Base-by-base conservation (phyloP, 2,113 vertebrate genomes). In the Aptenodytes patagonicus region DNA sequence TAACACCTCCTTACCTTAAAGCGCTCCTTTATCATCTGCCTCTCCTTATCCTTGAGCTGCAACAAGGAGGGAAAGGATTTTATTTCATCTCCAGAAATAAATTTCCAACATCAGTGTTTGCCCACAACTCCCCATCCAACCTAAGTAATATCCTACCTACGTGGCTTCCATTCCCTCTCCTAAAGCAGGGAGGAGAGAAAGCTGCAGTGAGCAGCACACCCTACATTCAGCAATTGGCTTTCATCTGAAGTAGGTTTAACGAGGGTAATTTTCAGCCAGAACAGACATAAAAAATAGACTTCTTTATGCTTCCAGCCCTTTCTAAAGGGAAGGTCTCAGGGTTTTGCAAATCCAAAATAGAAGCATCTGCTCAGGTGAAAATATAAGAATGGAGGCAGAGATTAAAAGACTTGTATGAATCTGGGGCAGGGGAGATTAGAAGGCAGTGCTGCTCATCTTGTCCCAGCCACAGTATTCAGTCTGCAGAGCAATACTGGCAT, bases 11-110 rank as follows among this genome's bases (percentile, higher is more conserved):
- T 98, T 94, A 99, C 99, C 99, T 99, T 99, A 95, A 99, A 99
- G 25, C 99, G 99, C 77, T 99, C 99, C 97, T 99, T 99, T 75
- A 99, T 99, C 97, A 99, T 98, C 96, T 99, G 99, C n/a, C 99
- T 98, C 87, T 99, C 99, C 96, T 99, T 99, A 83, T 99, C 99
- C 94, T 99, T 99, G 65, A 99, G 98, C 99, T 99, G 98, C 29
- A 92, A 94, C 75, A 55, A 93, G 24, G 38, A 94, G 68, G 57
- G 47, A 82, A 93, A 92, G 24, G 46, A 40, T 68, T 86, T 76
- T 73, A 82, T 28, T 95, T 83, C n/a, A 71, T 70, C 29, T 82
- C 38, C 75, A 81, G 62, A 87, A 82, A 83, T 40, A 66, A 58
- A 55, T 49, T 69, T 17, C n/a, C 42, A 89, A 20, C 40, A 71